Evolutionary conservation across 2,797 vertebrate genomes (phyloP), one percentile per base, ranked within the genome.

Genomic region (Thamnophis elegans): DNA sequence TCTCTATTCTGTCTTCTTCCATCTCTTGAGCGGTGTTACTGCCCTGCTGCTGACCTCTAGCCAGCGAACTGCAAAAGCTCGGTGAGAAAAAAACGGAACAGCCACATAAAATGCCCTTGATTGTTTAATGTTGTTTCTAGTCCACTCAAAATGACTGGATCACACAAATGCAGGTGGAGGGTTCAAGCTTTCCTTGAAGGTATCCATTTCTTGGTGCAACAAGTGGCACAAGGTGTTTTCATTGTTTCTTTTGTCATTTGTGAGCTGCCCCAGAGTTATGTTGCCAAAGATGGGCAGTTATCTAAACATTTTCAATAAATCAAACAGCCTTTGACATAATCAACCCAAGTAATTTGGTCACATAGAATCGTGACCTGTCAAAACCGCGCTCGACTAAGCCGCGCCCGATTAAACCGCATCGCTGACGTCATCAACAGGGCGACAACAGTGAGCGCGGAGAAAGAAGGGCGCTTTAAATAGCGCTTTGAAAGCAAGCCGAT

Each of bases 1-100:
- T 0, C 94, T 98, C 65, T 97, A 97, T 95, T 98, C 98, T 22
- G 95, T 97, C 93, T 96, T 98, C 91, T 98, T 98, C 96, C 98
- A 98, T 22, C 96, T 97, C 3, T 95, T 98, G 85, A 98, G 97
- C 0, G 96, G 98, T 26, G 97, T 94, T 2, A 92, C 95, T 14
- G 92, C 96, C 56, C 98, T 98, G 94, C 95, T 98, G 6, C 93
- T 98, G 91, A 98, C 98, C 42, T 96, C 97, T 91, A 98, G 97
- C 9, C 97, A 95, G 5, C 97, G 98, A 91, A 98, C 98, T 9
- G 96, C 98, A 47, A 97, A 97, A 88, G 98, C 98, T 94, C 98
- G 98, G 98, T 98, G 94, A 59, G 88, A 11, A 56, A 53, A 54
- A 28, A 1, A 0, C 54, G 55, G 26, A 22, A 25, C 1, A 32